Evolutionary conservation across 2,888 invertebrate genomes (phyloP), one percentile per base, ranked within the genome.

Genomic region (Acleris cristana): DNA sequence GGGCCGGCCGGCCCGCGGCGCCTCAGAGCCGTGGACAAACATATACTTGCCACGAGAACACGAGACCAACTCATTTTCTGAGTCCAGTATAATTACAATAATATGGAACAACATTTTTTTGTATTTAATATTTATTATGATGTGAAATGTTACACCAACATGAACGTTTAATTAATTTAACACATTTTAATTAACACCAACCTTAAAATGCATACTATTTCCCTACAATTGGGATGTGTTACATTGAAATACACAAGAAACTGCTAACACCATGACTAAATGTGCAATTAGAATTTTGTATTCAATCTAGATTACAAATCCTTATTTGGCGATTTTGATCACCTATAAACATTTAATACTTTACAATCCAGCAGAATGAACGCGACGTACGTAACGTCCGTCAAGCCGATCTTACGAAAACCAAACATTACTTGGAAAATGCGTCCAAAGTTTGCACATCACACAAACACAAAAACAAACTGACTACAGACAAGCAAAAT

Each of bases 91-190:
- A 74, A 65, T 58, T 63, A 70, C 54, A 65, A 64, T 57, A 66
- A 59, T 63, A 69, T 57, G 56, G 59, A 69, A 65, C 61, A 58
- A 63, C 45, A 16, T 61, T 48, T 59, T 74, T 75, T 73, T 73
- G 70, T 72, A 70, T 72, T 70, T 70, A 65, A 72, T 72, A 65
- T 73, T 73, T 75, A 73, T 71, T 71, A 72, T 71, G 69, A 73
- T 75, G 76, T 76, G 71, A 77, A 79, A 79, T 77, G 73, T 76
- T 79, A 78, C 76, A 78, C 74, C 74, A 76, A 82, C 73, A 76
- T 77, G 74, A 78, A 78, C 77, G 71, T 77, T 77, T 80, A 74
- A 76, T 78, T 73, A 75, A 77, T 79, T 76, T 76, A 80, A 79
- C 77, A 81, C 79, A 76, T 73, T 78, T 77, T 71, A 76, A 78